These are phyloP conservation scores for Himalopsyche phryganea DNA, from an alignment of 1,140 invertebrate genomes.

Conservation along the genomic window DNA sequence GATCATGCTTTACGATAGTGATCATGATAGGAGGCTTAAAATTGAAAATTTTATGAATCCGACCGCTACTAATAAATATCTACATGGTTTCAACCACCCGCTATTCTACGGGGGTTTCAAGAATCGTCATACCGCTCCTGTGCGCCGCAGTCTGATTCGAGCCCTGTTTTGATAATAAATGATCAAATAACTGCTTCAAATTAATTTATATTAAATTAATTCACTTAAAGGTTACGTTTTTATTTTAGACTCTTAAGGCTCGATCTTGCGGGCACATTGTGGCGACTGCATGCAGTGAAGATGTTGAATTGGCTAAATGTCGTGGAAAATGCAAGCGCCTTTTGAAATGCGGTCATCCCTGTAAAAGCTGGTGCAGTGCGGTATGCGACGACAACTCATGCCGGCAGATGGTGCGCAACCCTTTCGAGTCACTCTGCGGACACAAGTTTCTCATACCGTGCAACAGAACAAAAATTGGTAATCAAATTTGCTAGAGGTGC, in stretches of 20 bases:
- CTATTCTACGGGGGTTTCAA: no score
- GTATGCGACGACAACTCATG: conserved; percentile 42
- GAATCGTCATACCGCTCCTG: no score
- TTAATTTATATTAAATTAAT: no score
- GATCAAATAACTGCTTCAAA: no score
- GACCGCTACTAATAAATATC: no score
- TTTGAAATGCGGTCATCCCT: conserved; percentile 49
- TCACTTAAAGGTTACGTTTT: no score
- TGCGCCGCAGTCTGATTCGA: no score
- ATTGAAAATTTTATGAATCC: no score
- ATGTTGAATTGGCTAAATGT: conserved; percentile 38
- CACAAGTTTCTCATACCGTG: conserved; percentile 47
- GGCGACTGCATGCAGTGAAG: conserved; percentile 38
- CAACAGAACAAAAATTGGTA: conserved; percentile 25
- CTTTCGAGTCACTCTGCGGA: conserved; percentile 42
- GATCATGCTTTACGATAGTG: no score
- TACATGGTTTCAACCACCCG: no score
- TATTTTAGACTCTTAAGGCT: conserved; percentile 47
- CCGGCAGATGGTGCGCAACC: conserved; percentile 28
- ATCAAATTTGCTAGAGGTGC: neutral
- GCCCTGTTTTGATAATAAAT: no score
- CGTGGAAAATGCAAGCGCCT: conserved; percentile 38
- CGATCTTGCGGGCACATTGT: conserved; percentile 48
- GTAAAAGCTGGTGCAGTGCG: conserved; percentile 40
- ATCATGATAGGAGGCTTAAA: no score